Conservation (phyloP, 2,888 invertebrate species). For the Lasioglossum vierecki region DNA sequence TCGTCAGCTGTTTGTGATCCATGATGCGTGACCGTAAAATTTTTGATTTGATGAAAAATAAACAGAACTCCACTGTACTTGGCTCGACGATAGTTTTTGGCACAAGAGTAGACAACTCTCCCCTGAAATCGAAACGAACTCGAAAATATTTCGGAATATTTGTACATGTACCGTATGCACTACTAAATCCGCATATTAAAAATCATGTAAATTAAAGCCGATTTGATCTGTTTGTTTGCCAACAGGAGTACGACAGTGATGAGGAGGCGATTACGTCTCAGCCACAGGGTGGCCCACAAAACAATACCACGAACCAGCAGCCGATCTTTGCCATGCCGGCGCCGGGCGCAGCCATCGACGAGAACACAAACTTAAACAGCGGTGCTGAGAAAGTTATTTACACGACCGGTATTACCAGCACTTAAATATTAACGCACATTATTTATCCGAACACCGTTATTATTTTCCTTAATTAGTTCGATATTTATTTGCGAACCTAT, state of each 20-base stretch:
- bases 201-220: neutral
- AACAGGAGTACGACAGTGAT: conserved; percentile 87
- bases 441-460: conserved; percentile 13
- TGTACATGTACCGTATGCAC: neutral
- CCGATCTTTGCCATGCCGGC: conserved; percentile 88
- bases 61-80: neutral
- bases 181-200: neutral
- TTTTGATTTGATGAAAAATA: too few relatives aligned
- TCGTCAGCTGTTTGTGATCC: too few relatives aligned
- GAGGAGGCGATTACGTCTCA: conserved; percentile 86
- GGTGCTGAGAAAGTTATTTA: conserved; percentile 80
- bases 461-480: conserved; percentile 26
- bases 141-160: neutral
- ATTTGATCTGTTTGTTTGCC: neutral
- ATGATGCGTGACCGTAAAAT: too few relatives aligned
- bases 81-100: neutral
- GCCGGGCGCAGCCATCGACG: conserved; percentile 83
- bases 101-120: neutral
- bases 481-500: conserved; percentile 33
- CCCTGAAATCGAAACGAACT: conserved; percentile 2
- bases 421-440: conserved; percentile 62
- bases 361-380: conserved; percentile 88
- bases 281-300: conserved; percentile 85
- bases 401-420: conserved; percentile 80
- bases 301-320: conserved; percentile 82